These are phyloP conservation scores for Muschampia staudingeri DNA, from an alignment of 2,888 invertebrate species.

Conservation along the genomic window DNA sequence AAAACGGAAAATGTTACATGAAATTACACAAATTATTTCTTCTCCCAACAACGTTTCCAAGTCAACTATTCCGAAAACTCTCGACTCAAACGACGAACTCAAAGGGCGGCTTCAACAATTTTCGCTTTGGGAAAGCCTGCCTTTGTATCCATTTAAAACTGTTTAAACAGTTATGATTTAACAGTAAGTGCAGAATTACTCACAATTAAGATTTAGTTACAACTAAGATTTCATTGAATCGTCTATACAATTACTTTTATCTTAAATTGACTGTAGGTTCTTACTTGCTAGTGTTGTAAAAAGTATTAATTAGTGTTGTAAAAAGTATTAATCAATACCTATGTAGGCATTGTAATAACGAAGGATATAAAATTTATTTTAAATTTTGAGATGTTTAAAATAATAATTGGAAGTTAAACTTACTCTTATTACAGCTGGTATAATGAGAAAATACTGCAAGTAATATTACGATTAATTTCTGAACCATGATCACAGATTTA, in stretches of 20 bases:
- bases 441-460: not conserved
- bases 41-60: conserved; percentile 13
- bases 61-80: conserved; percentile 39
- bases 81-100: conserved; percentile 20
- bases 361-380: too few species aligned
- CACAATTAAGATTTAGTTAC: not conserved
- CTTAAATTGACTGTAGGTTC: not conserved
- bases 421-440: conserved; percentile 22
- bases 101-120: conserved; percentile 39
- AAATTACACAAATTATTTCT: conserved; percentile 12
- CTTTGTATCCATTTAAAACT: conserved; percentile 41
- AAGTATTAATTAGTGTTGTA: too few species aligned
- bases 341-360: too few species aligned
- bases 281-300: not conserved
- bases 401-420: conserved; percentile 10
- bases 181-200: conserved; percentile 11
- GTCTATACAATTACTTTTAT: not conserved
- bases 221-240: not conserved
- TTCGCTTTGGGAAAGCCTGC: conserved; percentile 26
- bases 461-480: conserved; percentile 23
- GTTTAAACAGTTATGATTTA: conserved; percentile 33
- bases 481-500: conserved; percentile 24
- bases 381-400: not conserved
- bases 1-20: not conserved
- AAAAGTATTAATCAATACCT: too few species aligned